These are phyloP conservation scores for Bolborhynchus lineola DNA, from an alignment of 2,113 vertebrate species.

Conservation along the genomic window DNA sequence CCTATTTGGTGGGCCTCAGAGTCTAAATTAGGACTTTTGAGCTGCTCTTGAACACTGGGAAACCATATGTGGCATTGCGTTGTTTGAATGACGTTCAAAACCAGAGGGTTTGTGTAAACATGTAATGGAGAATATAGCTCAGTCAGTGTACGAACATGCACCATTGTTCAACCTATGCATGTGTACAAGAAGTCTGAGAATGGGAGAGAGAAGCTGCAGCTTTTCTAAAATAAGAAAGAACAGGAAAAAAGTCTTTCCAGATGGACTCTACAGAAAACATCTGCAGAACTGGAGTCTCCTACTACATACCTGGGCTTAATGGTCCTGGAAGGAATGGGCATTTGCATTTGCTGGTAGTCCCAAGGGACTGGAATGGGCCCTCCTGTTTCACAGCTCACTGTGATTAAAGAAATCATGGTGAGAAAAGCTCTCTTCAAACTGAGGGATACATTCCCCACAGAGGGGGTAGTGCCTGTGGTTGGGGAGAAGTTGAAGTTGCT, in stretches of 20 bases:
- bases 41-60: conserved; percentile 17
- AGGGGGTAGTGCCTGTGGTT: neutral
- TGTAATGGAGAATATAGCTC: neutral
- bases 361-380: neutral
- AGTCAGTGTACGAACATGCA: neutral
- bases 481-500: neutral
- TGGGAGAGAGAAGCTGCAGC: neutral
- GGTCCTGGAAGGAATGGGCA: neutral
- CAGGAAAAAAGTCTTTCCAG: neutral
- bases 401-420: neutral
- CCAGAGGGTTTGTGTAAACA: conserved; percentile 18
- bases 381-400: neutral
- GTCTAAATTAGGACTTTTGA: conserved; percentile 37
- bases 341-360: neutral
- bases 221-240: neutral
- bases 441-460: neutral
- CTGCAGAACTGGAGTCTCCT: neutral
- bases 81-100: conserved; percentile 16
- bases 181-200: neutral
- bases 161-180: neutral
- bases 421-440: neutral
- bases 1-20: conserved; percentile 39
- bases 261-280: neutral
- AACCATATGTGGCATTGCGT: conserved; percentile 2
- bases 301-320: neutral